A percentile compares a stretch with the other conserved stretches of the same genome.
These are phyloP conservation scores for Sylvia atricapilla DNA, from an alignment of 2,113 vertebrate species.

Conservation along the genomic window DNA sequence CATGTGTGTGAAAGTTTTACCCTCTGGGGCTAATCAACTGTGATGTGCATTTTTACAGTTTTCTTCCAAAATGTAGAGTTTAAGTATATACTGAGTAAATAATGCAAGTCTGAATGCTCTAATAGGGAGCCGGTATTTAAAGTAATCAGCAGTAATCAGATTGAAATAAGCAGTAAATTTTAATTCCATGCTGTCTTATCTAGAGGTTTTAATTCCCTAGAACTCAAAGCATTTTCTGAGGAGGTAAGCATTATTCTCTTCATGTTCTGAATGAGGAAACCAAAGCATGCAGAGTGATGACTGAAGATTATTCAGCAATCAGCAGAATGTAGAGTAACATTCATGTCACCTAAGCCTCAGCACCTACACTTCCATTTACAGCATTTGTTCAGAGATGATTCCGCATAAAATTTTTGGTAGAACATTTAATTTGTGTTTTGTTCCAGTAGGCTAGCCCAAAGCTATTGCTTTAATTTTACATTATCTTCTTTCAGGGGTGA, in stretches of 20 bases:
- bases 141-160: background rate
- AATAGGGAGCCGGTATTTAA: background rate
- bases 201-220: background rate
- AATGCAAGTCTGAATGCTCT: background rate
- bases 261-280: background rate
- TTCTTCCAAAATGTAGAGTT: background rate
- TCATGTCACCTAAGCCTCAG: background rate
- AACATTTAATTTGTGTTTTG: background rate
- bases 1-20: background rate
- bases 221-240: background rate
- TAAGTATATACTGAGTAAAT: background rate
- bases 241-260: background rate
- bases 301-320: background rate
- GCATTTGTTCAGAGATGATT: background rate
- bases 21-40: background rate
- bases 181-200: background rate
- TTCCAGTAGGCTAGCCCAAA: background rate
- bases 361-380: background rate
- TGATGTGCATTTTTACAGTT: background rate
- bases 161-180: background rate
- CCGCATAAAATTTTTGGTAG: background rate
- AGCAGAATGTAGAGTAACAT: background rate
- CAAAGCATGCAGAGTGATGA: background rate
- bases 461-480: background rate
- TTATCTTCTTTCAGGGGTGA: background rate